Conservation (phyloP, 2,113 vertebrate genomes). For the Microtus montanus region DNA sequence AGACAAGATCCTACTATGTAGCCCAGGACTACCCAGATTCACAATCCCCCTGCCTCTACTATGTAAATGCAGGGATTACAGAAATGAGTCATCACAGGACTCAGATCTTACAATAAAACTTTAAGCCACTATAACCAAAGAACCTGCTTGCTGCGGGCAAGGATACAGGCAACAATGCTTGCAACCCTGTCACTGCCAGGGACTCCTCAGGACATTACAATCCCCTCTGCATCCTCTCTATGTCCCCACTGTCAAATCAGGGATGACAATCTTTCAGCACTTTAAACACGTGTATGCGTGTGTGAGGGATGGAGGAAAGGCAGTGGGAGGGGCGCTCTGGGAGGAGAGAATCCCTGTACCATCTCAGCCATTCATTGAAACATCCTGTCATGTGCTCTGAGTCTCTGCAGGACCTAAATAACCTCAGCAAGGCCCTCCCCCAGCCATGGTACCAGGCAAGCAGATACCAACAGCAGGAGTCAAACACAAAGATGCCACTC, state of each 20-base stretch:
- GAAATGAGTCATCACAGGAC: neutral
- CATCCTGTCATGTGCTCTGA: neutral
- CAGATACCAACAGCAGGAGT: neutral
- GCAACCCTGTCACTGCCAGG: neutral
- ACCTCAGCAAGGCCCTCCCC: no score
- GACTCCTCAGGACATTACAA: neutral
- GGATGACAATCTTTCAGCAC: neutral
- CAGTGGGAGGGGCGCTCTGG: neutral
- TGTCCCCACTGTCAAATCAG: slow-evolving; percentile 3
- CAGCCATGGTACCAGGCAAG: neutral
- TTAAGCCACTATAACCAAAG: neutral
- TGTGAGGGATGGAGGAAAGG: neutral
- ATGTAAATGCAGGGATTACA: neutral
- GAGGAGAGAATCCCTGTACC: neutral
- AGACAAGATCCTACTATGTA: neutral
- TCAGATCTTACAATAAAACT: neutral
- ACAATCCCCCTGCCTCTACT: neutral
- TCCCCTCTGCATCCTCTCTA: neutral
- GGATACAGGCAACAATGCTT: neutral
- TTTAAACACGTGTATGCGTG: neutral
- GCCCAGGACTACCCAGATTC: neutral
- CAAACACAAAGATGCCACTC: neutral
- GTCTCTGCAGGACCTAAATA: neutral
- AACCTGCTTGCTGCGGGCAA: neutral
- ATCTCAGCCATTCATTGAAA: neutral